Evolutionary conservation across 2,113 vertebrate species (phyloP).

Genomic region (Nycticebus coucang): DNA sequence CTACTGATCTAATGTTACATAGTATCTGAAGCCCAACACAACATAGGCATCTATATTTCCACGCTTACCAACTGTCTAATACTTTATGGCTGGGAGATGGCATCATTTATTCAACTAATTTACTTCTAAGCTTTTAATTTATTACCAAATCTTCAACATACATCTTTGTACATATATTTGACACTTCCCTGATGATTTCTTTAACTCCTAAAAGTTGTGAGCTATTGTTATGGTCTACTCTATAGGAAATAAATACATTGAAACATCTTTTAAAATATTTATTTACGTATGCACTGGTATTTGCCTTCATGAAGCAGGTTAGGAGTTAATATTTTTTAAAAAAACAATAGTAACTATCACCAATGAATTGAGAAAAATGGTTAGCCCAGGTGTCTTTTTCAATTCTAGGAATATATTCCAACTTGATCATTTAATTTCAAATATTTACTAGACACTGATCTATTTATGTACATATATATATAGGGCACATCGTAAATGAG

Average conservation of each 20-base stretch:
- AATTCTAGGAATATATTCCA: background rate
- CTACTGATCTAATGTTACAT: background rate
- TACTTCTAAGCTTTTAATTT: background rate
- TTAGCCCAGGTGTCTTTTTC: background rate
- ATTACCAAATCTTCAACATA: background rate
- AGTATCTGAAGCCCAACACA: background rate
- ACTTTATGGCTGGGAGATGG: background rate
- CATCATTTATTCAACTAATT: background rate
- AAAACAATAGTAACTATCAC: background rate
- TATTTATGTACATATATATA: no score
- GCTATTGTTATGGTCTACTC: background rate
- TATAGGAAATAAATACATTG: background rate
- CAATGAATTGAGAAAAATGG: background rate
- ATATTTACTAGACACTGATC: background rate
- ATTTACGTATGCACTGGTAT: background rate
- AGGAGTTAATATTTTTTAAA: background rate
- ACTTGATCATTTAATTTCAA: background rate
- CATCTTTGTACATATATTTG: background rate
- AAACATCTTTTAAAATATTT: background rate
- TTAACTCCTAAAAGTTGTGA: constrained; percentile 8
- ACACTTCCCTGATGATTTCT: background rate
- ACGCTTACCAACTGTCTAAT: background rate
- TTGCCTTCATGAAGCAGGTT: background rate
- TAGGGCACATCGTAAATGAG: background rate
- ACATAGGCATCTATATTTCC: background rate